phyloP scores from a whole-genome alignment of 2,797 vertebrate species.

The Caiman crocodilus region DNA sequence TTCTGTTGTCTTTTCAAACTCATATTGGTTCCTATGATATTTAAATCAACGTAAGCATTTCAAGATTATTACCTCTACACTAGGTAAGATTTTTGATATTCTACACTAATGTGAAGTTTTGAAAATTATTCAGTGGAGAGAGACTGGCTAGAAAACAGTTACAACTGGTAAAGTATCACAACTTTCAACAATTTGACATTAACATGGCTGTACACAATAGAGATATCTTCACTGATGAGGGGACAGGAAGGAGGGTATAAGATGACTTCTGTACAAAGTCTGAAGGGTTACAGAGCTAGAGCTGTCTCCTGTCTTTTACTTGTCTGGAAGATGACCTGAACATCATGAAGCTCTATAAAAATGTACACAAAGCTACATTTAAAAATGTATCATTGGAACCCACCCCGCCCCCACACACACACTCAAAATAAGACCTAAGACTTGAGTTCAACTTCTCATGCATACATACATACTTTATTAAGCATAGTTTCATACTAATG shows the following conservation, averaged over 20 bases:
- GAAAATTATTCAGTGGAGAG: not conserved
- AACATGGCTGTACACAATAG: not conserved
- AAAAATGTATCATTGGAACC: too few relatives aligned
- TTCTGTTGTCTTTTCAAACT: not conserved
- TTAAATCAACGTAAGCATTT: constrained; percentile 3
- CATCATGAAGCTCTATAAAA: not conserved
- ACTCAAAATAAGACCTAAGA: too few relatives aligned
- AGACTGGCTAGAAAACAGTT: not conserved
- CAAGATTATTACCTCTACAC: not conserved
- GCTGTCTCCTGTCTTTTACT: not conserved
- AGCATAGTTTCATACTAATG: too few relatives aligned
- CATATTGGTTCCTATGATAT: not conserved
- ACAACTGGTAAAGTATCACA: not conserved
- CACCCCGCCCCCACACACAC: too few relatives aligned
- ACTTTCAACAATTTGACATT: not conserved
- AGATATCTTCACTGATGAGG: not conserved
- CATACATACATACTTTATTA: not conserved
- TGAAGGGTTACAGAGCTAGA: not conserved
- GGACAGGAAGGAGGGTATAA: rapidly evolving
- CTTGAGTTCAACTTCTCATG: not conserved
- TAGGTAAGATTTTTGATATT: not conserved
- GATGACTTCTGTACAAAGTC: not conserved
- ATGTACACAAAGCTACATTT: not conserved
- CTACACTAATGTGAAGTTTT: not conserved
- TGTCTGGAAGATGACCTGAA: not conserved